These are phyloP conservation scores for Caenorhabditis sp. DNA, from an alignment of 2,888 invertebrate genomes.

Conservation along the genomic window DNA sequence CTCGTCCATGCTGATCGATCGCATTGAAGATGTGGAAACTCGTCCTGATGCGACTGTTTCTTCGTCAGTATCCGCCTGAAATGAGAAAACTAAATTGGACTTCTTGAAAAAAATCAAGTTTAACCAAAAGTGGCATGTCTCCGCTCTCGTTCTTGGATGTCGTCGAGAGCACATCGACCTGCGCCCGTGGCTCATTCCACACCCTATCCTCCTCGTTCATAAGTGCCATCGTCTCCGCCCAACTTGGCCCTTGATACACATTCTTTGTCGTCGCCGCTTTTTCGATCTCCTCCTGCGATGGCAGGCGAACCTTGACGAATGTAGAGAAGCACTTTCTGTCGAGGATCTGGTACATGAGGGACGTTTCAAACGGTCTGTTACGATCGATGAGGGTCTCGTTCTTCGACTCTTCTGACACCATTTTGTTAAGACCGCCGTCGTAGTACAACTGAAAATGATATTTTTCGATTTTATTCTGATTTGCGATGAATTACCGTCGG, in stretches of 20 bases:
- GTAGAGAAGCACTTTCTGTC: slow-evolving; percentile 70
- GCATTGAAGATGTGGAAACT: slow-evolving; percentile 37
- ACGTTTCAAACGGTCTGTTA: slow-evolving; percentile 51
- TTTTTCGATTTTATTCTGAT: not conserved
- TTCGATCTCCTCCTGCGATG: slow-evolving; percentile 57
- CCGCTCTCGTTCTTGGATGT: slow-evolving; percentile 20
- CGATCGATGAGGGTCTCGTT: slow-evolving; percentile 29
- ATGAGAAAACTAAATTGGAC: no score
- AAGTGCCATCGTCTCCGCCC: slow-evolving; percentile 47
- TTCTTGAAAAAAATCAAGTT: no score
- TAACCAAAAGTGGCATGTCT: not conserved
- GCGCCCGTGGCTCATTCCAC: slow-evolving; percentile 40
- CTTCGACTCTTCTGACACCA: slow-evolving; percentile 27
- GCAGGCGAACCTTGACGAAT: slow-evolving; percentile 61
- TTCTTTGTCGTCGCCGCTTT: slow-evolving; percentile 24
- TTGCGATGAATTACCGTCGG: slow-evolving; percentile 24
- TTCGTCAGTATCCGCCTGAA: slow-evolving; percentile 30
- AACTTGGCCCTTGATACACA: slow-evolving; percentile 51
- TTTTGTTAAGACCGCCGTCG: slow-evolving; percentile 57
- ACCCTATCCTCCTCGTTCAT: slow-evolving; percentile 16
- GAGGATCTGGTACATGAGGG: slow-evolving; percentile 66
- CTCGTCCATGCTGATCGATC: slow-evolving; percentile 29
- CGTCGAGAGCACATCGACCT: slow-evolving; percentile 28
- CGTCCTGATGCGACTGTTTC: slow-evolving; percentile 35
- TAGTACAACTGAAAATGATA: slow-evolving; percentile 57